Conservation (phyloP, 1,140 invertebrate species). For the Aphaenogaster ashmeadi region DNA sequence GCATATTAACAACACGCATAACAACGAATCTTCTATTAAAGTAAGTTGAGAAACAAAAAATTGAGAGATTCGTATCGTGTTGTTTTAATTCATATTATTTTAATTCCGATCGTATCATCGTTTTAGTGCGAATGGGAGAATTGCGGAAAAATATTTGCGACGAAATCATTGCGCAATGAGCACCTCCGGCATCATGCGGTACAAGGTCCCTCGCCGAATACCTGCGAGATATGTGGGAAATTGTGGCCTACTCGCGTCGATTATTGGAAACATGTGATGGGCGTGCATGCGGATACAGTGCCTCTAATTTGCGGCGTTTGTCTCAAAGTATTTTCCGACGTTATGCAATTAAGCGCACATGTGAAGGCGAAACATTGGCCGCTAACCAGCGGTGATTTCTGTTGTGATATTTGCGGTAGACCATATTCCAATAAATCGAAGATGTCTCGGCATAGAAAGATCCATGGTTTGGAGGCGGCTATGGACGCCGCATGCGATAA, state of each 20-base stretch:
- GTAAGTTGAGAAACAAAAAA: conserved; percentile 70
- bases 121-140: conserved; percentile 84
- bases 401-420: conserved; percentile 88
- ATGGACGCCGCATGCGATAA: conserved; percentile 55
- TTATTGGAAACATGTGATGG: conserved; percentile 89
- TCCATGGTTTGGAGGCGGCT: conserved; percentile 83
- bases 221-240: conserved; percentile 87
- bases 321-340: conserved; percentile 87
- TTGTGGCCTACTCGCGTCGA: conserved; percentile 88
- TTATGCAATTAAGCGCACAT: conserved; percentile 85
- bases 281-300: conserved; percentile 87
- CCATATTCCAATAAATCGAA: conserved; percentile 88
- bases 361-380: conserved; percentile 87
- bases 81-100: background rate
- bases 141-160: conserved; percentile 88
- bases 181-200: conserved; percentile 86
- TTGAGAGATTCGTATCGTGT: background rate
- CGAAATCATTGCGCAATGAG: conserved; percentile 85
- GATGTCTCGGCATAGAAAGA: conserved; percentile 87
- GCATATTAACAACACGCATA: conserved; percentile 86
- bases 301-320: conserved; percentile 88
- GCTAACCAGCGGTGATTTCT: conserved; percentile 86
- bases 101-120: conserved; percentile 18
- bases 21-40: conserved; percentile 83
- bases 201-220: conserved; percentile 86